Conservation (phyloP, 37 sponge, comb jelly and placozoan species). For the Agelas oroides region DNA sequence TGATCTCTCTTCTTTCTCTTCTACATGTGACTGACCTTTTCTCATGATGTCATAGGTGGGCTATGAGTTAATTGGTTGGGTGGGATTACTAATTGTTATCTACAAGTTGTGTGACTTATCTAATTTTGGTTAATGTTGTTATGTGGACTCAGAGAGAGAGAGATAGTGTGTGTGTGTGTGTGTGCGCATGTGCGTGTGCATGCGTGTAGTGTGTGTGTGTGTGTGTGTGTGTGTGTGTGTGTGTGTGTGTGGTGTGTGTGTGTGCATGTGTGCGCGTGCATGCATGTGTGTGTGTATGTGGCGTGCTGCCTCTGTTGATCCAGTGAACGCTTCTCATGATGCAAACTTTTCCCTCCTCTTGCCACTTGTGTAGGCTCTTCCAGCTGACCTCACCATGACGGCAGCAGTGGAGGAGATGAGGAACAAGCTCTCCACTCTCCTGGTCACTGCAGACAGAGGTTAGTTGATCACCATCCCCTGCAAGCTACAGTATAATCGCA, state of each 20-base stretch:
- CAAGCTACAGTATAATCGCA: too few species aligned
- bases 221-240: slow-evolving; percentile 20
- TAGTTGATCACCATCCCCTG: too few species aligned
- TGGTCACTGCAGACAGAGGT: background rate
- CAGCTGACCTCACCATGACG: slow-evolving; percentile 55
- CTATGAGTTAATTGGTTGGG: too few species aligned
- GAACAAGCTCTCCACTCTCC: slow-evolving; percentile 44
- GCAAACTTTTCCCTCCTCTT: background rate
- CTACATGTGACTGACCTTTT: too few species aligned
- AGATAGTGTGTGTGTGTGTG: slow-evolving; percentile 19
- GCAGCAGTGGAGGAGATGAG: slow-evolving; percentile 72
- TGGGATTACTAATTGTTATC: too few species aligned
- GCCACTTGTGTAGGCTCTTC: slow-evolving; percentile 1
- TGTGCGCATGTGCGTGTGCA: slow-evolving; percentile 21
- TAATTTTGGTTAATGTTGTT: too few species aligned
- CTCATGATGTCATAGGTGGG: too few species aligned
- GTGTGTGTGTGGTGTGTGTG: slow-evolving; percentile 17
- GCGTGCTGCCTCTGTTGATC: too few species aligned
- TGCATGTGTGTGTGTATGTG: slow-evolving; percentile 28
- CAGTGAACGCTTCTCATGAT: background rate
- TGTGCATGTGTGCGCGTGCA: slow-evolving; percentile 21
- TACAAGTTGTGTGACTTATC: too few species aligned
- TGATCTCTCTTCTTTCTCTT: too few species aligned
- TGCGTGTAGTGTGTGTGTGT: slow-evolving; percentile 18
- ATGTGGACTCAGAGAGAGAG: too few species aligned